These are phyloP conservation scores for Urocynchramus pylzowi DNA, from an alignment of 2,113 vertebrate genomes.

Conservation along the genomic window DNA sequence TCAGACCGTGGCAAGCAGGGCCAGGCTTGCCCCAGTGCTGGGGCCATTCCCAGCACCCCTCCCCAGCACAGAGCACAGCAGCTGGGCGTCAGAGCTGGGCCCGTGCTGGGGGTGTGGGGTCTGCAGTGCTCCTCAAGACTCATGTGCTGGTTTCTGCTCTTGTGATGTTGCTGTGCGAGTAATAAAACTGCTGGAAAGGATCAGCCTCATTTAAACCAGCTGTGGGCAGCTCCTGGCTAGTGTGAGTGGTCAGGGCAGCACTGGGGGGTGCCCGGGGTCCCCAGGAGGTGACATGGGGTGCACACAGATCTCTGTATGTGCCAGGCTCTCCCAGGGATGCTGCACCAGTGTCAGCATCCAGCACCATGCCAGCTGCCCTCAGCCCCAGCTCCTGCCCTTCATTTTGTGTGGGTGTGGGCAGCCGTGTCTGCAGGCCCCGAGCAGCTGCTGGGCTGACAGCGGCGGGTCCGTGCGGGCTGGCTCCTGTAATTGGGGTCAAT, in stretches of 20 bases:
- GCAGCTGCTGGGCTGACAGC: neutral
- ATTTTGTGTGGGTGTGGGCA: accelerated
- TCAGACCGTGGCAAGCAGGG: accelerated
- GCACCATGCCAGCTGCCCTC: neutral
- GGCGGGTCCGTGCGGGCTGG: neutral
- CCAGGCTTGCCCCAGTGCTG: neutral
- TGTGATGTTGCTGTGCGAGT: accelerated
- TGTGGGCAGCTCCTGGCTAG: accelerated
- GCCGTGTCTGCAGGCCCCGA: accelerated
- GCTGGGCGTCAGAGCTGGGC: no score
- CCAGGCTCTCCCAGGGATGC: neutral
- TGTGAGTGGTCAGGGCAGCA: accelerated
- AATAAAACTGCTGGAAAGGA: neutral
- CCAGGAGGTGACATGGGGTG: accelerated
- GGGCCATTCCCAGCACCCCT: accelerated
- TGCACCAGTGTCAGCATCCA: neutral
- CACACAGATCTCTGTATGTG: accelerated
- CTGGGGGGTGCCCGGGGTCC: neutral
- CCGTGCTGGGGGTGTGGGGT: accelerated
- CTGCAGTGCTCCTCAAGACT: no score
- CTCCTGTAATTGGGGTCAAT: constrained; percentile 48
- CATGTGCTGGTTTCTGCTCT: neutral
- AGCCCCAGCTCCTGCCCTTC: neutral
- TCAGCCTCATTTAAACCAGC: neutral
- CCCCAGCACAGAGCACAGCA: accelerated